Conservation (phyloP, 2,797 vertebrate species). For the Craterocephalus amniculus region DNA sequence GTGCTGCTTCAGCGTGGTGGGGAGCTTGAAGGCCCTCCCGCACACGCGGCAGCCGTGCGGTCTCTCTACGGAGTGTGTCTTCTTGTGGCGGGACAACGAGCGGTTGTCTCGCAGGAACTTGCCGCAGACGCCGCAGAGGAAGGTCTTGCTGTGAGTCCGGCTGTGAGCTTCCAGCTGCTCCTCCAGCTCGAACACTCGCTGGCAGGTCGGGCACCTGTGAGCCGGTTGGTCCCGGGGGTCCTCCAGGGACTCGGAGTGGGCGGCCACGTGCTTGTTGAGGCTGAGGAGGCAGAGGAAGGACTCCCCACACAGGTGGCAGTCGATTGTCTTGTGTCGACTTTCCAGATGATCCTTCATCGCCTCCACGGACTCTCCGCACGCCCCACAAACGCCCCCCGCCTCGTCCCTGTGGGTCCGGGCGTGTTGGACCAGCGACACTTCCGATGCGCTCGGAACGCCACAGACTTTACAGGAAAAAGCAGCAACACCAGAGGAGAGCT, state of each 20-base stretch:
- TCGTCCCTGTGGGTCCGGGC: conserved; percentile 38
- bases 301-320: conserved; percentile 38
- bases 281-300: background rate
- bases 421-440: conserved; percentile 19
- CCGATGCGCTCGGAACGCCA: conserved; percentile 8
- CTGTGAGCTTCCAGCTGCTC: conserved; percentile 31
- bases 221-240: conserved; percentile 14
- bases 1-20: conserved; percentile 53
- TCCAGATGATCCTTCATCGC: conserved; percentile 34
- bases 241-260: background rate
- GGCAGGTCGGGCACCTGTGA: conserved; percentile 37
- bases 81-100: conserved; percentile 61
- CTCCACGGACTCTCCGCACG: conserved; percentile 41
- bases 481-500: accelerated
- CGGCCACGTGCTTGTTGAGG: conserved; percentile 12
- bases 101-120: conserved; percentile 62
- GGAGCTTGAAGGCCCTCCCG: conserved; percentile 56
- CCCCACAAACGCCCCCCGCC: conserved; percentile 35
- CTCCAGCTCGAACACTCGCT: conserved; percentile 27
- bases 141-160: conserved; percentile 27
- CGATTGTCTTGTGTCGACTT: background rate
- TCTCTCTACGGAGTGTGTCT: conserved; percentile 56
- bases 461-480: conserved; percentile 42
- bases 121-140: conserved; percentile 61
- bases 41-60: conserved; percentile 58